Base-by-base conservation (phyloP, 53 echinoderm and acorn worm genomes). In the Hippasteria phrygiana region DNA sequence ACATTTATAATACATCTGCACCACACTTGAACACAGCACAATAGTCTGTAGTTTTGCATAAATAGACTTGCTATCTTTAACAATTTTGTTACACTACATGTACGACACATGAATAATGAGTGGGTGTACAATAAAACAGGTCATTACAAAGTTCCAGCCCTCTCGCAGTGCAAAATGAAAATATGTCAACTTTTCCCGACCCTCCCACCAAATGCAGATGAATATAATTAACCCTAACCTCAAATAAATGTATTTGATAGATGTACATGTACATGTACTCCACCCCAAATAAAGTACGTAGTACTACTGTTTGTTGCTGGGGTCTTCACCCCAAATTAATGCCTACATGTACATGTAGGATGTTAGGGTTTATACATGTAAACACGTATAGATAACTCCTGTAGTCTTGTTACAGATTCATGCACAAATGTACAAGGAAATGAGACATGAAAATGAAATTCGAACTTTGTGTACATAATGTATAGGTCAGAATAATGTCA, bases 221-320 rank as follows among this genome's bases (percentile, higher is more conserved):
- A 17, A 51, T 17, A 46, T n/a, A n/a, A n/a, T n/a, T 51, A 51
- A 20, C 51, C 14, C 51, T 20, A 6, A 51, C 51, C 13, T 13
- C 9, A 46, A 13, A 13, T 46, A 8, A 59, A 59, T 20, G 59
- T 59, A 59, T 5, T 4, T 66, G 3, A 59, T 59, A 59, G 8
- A 59, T 59, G 59, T 59, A 59, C 59, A 59, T 59, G 59, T 59
- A 59, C 59, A 59, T 59, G 59, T 59, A 59, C 20, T 59, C 4
- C 24, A 59, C 59, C n/a, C n/a, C n/a, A n/a, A 59, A 20, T 7
- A 9, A 59, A 59, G 4, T 59, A 24, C 17, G 24, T 18, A 18
- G 9, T 59, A 11, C 20, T 59, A 9, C 59, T 20, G 24, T 20
- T 59, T 17, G 4, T 18, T 59, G 20, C 59, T 20, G 59, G 59